A percentile compares a stretch with the other conserved stretches of the same genome.
These are phyloP conservation scores for Holocentrus rufus DNA, from an alignment of 2,797 vertebrate genomes.

Conservation along the genomic window DNA sequence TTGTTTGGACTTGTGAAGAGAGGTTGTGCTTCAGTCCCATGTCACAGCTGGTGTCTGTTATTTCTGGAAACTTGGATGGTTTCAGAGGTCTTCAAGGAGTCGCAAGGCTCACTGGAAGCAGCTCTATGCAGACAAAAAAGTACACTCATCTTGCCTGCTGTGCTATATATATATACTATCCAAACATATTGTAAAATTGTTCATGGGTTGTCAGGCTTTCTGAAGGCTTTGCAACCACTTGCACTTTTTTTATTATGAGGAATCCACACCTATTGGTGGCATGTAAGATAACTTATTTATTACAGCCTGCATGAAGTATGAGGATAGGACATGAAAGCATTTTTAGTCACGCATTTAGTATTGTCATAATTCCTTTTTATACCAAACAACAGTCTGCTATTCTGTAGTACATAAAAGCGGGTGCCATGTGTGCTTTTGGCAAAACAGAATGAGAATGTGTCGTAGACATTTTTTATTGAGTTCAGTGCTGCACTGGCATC, in stretches of 20 bases:
- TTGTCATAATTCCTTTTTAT: background rate
- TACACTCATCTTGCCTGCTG: constrained; percentile 35
- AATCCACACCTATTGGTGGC: background rate
- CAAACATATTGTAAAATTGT: constrained; percentile 21
- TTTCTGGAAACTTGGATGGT: constrained; percentile 75
- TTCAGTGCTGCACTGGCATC: constrained; percentile 40
- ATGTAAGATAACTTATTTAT: background rate
- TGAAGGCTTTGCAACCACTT: background rate
- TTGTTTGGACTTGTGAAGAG: constrained; percentile 54
- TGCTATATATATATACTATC: constrained; percentile 30
- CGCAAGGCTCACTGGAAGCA: constrained; percentile 72
- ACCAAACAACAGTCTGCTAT: background rate
- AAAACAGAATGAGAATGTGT: constrained; percentile 6
- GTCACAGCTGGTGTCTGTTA: constrained; percentile 77
- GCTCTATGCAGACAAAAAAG: constrained; percentile 62
- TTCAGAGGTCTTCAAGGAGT: constrained; percentile 79
- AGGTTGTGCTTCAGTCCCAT: constrained; percentile 72
- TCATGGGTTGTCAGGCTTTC: constrained; percentile 2
- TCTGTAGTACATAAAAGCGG: constrained; percentile 3
- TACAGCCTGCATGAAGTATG: background rate
- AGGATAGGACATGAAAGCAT: background rate
- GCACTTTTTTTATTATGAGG: background rate
- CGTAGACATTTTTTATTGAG: constrained; percentile 25
- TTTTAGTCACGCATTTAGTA: background rate
- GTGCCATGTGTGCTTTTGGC: constrained; percentile 20